Percentiles rank a stretch among this genome's conserved stretches.
These are phyloP conservation scores for Teinopalpus imperialis DNA, from an alignment of 2,888 invertebrate genomes.

Conservation along the genomic window DNA sequence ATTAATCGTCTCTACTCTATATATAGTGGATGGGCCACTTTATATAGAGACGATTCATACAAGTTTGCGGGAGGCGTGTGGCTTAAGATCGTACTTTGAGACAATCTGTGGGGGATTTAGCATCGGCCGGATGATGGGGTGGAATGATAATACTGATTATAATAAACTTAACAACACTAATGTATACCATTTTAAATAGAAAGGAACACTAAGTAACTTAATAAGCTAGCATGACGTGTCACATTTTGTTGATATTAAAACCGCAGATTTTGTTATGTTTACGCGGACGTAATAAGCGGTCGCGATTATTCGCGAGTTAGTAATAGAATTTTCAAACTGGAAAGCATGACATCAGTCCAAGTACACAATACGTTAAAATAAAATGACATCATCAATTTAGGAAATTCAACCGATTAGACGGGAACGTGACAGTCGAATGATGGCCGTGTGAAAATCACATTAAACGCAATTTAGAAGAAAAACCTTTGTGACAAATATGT, in stretches of 20 bases:
- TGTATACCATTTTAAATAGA: too few species aligned
- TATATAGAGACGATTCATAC: too few species aligned
- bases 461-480: too few species aligned
- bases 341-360: conserved; percentile 61
- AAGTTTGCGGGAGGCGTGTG: too few species aligned
- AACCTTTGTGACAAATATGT: too few species aligned
- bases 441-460: conserved; percentile 23
- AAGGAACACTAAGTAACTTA: conserved; percentile 19
- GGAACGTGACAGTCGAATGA: conserved; percentile 34
- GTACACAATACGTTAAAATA: conserved; percentile 36
- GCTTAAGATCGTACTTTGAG: too few species aligned
- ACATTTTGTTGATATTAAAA: not conserved
- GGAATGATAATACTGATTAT: too few species aligned
- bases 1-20: too few species aligned
- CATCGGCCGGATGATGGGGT: too few species aligned
- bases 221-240: conserved; percentile 1
- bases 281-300: conserved; percentile 22
- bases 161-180: too few species aligned
- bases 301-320: conserved; percentile 24
- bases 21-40: too few species aligned
- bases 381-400: conserved; percentile 61
- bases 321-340: conserved; percentile 46
- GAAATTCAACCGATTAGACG: conserved; percentile 49
- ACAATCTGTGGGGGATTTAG: too few species aligned
- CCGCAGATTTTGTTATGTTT: not conserved